Conservation (phyloP, 2,797 vertebrate genomes). For the Sciurus vulgaris region DNA sequence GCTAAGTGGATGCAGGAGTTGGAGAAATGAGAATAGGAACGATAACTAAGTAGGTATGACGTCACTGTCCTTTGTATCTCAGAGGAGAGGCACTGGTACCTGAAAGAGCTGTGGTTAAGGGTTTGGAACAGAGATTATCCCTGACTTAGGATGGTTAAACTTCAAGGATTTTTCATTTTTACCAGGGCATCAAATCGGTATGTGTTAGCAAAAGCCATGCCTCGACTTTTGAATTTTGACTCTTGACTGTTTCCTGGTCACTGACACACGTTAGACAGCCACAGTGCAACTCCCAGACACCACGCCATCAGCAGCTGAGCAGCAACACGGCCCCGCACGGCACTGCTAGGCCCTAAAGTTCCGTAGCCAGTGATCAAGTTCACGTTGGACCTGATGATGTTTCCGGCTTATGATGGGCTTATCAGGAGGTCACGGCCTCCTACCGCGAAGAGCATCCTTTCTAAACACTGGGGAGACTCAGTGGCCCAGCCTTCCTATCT, state of each 20-base stretch:
- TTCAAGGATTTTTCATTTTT: neutral
- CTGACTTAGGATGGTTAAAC: neutral
- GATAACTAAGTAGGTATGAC: constrained; percentile 41
- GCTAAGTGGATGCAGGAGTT: neutral
- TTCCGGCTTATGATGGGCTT: neutral
- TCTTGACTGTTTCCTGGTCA: neutral
- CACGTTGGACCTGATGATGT: neutral
- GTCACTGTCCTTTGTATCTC: neutral
- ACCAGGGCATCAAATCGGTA: neutral
- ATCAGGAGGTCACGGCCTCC: neutral
- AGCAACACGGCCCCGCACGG: neutral
- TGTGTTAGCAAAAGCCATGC: neutral
- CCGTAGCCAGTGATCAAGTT: neutral
- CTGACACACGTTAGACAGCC: neutral
- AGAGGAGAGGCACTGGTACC: neutral
- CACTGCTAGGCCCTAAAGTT: neutral
- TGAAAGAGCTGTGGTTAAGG: neutral
- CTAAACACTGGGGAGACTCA: neutral
- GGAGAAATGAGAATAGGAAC: neutral
- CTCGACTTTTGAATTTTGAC: neutral
- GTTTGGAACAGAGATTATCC: neutral
- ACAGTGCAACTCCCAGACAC: neutral
- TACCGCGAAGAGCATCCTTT: neutral
- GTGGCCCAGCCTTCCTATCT: neutral
- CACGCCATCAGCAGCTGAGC: neutral